These are phyloP conservation scores for Pegoplata infirma DNA, from an alignment of 2,888 invertebrate genomes.

Conservation along the genomic window DNA sequence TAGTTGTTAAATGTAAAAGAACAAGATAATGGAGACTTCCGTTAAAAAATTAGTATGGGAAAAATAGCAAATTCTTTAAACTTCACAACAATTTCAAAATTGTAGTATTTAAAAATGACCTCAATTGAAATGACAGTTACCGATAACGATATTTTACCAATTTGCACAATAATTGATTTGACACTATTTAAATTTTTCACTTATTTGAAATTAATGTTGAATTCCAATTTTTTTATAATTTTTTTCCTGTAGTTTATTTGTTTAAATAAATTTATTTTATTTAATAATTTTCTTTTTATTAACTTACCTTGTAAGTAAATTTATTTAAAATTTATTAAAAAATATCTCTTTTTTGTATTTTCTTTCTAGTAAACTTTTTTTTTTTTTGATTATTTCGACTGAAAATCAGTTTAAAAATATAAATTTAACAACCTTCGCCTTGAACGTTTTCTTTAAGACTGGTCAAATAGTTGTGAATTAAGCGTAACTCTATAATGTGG, in stretches of 20 bases:
- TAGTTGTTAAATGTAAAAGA: background rate
- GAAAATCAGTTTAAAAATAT: slow-evolving; percentile 4
- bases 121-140: background rate
- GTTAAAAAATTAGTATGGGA: background rate
- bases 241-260: background rate
- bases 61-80: too few relatives aligned
- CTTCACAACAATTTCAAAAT: background rate
- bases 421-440: slow-evolving; percentile 75
- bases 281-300: background rate
- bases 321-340: slow-evolving; percentile 10
- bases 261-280: background rate
- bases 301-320: slow-evolving; percentile 7
- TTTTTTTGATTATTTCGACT: background rate
- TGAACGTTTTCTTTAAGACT: slow-evolving; percentile 73
- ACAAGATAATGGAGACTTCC: background rate
- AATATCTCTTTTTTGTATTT: slow-evolving; percentile 32
- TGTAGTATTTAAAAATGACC: background rate
- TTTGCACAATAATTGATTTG: too few relatives aligned
- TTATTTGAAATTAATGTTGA: too few relatives aligned
- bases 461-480: slow-evolving; percentile 57
- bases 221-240: background rate
- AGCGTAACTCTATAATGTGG: slow-evolving; percentile 43
- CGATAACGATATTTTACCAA: too few relatives aligned
- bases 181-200: too few relatives aligned
- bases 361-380: background rate